A percentile compares a stretch with the other conserved stretches of the same genome.
Evolutionary conservation across 2,113 vertebrate genomes (phyloP).

Genomic region (Archocentrus centrarchus): DNA sequence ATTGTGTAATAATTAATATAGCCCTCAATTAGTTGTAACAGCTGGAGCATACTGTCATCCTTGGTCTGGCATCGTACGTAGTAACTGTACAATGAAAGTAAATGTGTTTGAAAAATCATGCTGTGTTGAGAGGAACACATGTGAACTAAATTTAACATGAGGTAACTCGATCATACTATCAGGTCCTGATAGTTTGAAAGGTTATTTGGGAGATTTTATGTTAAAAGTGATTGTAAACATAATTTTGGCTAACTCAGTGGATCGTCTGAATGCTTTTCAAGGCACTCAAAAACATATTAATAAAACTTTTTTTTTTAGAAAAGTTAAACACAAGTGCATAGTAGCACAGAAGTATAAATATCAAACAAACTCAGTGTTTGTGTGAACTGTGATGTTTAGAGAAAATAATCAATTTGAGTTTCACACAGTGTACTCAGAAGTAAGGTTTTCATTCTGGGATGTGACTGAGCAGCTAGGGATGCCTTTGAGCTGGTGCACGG

Average conservation of each 20-base stretch:
- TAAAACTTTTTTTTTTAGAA: background rate
- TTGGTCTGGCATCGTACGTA: background rate
- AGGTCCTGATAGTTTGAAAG: background rate
- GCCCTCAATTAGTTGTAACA: no score
- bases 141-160: background rate
- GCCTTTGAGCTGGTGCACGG: background rate
- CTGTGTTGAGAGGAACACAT: background rate
- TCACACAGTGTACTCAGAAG: background rate
- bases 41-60: no score
- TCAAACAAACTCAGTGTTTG: background rate
- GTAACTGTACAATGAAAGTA: background rate
- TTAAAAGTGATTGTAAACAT: background rate
- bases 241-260: background rate
- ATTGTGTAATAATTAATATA: no score
- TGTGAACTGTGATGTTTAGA: background rate
- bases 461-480: background rate
- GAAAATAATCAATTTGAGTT: background rate
- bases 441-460: background rate
- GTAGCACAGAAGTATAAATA: background rate
- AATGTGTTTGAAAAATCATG: background rate
- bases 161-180: background rate
- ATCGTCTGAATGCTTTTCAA: background rate
- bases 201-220: background rate
- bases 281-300: background rate
- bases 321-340: background rate